These are phyloP conservation scores for Linurgus olivaceus DNA, from an alignment of 2,797 vertebrate species.

Conservation along the genomic window DNA sequence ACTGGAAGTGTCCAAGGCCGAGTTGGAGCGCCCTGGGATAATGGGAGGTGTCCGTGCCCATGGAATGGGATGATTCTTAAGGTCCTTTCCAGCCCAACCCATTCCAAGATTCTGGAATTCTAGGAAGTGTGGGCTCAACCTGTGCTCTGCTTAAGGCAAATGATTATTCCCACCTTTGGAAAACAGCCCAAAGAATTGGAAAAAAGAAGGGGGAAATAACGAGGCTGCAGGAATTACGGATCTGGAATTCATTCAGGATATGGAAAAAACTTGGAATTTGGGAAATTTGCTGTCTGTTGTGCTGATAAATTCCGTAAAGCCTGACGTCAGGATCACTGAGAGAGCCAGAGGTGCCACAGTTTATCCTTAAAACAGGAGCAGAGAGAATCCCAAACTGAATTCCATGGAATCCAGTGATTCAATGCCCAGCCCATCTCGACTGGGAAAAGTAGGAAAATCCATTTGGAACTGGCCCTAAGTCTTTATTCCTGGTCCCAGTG, in stretches of 20 bases:
- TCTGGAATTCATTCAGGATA: background rate
- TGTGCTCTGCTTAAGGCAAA: rapidly evolving
- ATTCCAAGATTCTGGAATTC: background rate
- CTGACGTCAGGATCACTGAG: background rate
- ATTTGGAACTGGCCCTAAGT: background rate
- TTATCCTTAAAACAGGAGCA: background rate
- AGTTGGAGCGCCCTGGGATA: background rate
- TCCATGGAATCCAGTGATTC: background rate
- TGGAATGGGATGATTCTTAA: background rate
- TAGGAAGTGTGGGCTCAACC: background rate
- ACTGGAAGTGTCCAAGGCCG: background rate
- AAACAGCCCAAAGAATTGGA: background rate
- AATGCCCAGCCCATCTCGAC: background rate
- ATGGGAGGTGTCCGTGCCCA: background rate
- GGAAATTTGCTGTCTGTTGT: background rate
- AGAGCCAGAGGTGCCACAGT: background rate
- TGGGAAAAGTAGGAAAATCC: background rate
- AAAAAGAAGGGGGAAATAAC: background rate
- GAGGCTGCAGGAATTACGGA: background rate
- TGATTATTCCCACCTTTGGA: background rate
- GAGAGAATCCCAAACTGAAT: background rate
- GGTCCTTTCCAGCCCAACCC: background rate
- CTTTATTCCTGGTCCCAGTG: background rate
- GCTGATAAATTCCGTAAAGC: background rate
- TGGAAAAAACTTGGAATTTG: background rate